These are phyloP conservation scores for Drosophila mojavensis DNA, from an alignment of 1,140 invertebrate species.

Conservation along the genomic window DNA sequence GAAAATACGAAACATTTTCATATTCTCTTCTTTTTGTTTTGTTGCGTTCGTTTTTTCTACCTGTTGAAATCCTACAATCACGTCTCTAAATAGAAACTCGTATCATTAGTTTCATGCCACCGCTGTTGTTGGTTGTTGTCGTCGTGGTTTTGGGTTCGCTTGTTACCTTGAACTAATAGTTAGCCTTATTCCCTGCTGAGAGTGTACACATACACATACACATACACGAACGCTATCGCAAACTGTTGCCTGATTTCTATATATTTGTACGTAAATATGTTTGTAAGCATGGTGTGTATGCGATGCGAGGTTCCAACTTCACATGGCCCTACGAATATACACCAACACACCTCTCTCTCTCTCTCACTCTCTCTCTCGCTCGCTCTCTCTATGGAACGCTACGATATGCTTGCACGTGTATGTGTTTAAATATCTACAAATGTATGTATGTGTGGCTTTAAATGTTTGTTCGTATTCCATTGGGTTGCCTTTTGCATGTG, in stretches of 20 bases:
- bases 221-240: slow-evolving; percentile 22
- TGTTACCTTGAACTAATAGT: slow-evolving; percentile 78
- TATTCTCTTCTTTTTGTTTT: slow-evolving; percentile 64
- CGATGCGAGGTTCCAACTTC: slow-evolving; percentile 8
- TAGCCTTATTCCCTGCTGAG: slow-evolving; percentile 61
- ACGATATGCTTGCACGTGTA: background rate
- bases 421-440: background rate
- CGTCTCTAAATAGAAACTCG: slow-evolving; percentile 78
- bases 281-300: slow-evolving; percentile 3
- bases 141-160: slow-evolving; percentile 52
- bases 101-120: slow-evolving; percentile 68
- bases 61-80: slow-evolving; percentile 79
- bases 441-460: slow-evolving; percentile 11
- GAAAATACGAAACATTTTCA: slow-evolving; percentile 58
- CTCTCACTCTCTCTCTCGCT: no score
- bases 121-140: slow-evolving; percentile 26
- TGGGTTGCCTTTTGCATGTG: slow-evolving; percentile 16
- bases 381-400: background rate
- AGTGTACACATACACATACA: slow-evolving; percentile 52
- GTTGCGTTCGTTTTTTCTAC: slow-evolving; percentile 57
- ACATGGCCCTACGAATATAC: slow-evolving; percentile 5
- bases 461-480: slow-evolving; percentile 1
- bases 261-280: background rate
- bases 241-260: slow-evolving; percentile 6
- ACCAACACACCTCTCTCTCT: slow-evolving; percentile 1